Percentiles rank a stretch among this genome's conserved stretches.
Conservation (phyloP, 2,113 vertebrate genomes). For the Tragelaphus strepsiceros region DNA sequence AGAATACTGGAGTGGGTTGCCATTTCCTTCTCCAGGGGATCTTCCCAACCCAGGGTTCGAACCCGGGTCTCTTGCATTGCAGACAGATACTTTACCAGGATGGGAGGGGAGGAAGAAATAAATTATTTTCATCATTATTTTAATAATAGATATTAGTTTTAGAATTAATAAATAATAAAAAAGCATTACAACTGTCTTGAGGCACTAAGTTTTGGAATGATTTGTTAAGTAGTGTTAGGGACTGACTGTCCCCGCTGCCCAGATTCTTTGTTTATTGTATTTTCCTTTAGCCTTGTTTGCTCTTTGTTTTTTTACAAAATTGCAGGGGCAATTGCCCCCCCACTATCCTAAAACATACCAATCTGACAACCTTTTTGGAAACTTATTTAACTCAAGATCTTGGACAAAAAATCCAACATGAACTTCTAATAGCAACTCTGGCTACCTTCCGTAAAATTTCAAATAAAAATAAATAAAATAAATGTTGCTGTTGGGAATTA, state of each 20-base stretch:
- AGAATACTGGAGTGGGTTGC: not conserved
- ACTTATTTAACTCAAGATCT: not conserved
- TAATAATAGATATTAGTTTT: not conserved
- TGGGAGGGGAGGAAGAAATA: not conserved
- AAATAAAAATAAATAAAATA: not conserved
- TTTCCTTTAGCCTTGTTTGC: not conserved
- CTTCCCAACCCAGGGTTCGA: not conserved
- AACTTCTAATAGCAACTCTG: not conserved
- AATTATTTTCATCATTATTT: not conserved
- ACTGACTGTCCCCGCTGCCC: not conserved
- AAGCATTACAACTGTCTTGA: not conserved
- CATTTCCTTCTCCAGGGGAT: not conserved
- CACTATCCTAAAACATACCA: not conserved
- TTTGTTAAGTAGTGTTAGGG: not conserved
- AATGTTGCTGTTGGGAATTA: slow-evolving; percentile 2
- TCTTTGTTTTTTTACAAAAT: not conserved
- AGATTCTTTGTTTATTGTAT: not conserved
- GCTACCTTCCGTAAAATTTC: not conserved
- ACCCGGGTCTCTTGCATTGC: not conserved
- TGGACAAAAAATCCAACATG: not conserved
- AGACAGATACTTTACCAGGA: not conserved
- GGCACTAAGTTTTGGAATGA: not conserved
- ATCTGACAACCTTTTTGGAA: not conserved
- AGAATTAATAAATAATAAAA: not conserved
- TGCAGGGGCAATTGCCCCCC: not conserved